Conservation (phyloP, 23 tunicate species). For the Clavelina lepadiformis region DNA sequence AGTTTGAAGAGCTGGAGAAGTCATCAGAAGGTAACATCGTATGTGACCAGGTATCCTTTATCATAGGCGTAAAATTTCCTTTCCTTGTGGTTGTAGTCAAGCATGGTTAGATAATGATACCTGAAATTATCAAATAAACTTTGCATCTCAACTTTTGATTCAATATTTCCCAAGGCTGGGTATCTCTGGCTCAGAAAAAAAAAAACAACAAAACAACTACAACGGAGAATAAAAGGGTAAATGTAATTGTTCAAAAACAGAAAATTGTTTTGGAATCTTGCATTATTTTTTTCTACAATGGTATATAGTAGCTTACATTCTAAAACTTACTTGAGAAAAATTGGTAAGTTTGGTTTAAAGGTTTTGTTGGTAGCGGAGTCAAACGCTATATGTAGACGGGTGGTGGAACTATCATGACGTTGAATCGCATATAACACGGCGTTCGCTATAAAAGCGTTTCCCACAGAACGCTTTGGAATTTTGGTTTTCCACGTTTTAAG, state of each 20-base stretch:
- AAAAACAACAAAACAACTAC: neutral
- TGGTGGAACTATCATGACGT: slow-evolving; percentile 23
- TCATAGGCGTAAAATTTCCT: slow-evolving; percentile 45
- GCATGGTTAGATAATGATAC: slow-evolving; percentile 51
- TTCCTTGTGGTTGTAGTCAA: slow-evolving; percentile 37
- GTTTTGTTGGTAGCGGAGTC: neutral
- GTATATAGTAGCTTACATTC: neutral
- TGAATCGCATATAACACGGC: slow-evolving; percentile 30
- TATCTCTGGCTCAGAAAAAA: neutral
- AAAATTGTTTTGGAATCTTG: no score
- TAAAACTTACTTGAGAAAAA: neutral
- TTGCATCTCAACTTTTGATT: no score
- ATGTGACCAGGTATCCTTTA: slow-evolving; percentile 46
- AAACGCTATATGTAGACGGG: neutral
- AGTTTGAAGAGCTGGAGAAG: neutral
- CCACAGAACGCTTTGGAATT: slow-evolving; percentile 20
- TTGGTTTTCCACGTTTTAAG: slow-evolving; percentile 17
- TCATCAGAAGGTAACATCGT: slow-evolving; percentile 27
- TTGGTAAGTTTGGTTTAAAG: neutral
- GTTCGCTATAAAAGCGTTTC: slow-evolving; percentile 40
- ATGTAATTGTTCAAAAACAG: no score
- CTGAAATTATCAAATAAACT: slow-evolving; percentile 1
- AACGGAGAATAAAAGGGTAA: no score
- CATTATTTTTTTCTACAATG: neutral
- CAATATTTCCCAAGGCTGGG: slow-evolving; percentile 1